These are phyloP conservation scores for Vanessa atalanta DNA, from an alignment of 1,140 invertebrate genomes.

Conservation along the genomic window DNA sequence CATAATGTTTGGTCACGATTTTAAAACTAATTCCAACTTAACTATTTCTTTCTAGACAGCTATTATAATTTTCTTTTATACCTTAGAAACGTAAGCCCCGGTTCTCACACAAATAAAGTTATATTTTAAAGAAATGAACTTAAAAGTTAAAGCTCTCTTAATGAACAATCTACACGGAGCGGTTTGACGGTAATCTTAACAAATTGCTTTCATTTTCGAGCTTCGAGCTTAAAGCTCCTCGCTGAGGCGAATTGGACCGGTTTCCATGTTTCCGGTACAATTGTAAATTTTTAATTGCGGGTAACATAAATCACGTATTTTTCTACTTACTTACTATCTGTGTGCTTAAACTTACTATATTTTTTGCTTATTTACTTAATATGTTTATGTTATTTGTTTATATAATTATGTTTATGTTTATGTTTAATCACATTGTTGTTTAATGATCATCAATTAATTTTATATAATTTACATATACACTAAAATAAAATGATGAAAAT, in stretches of 20 bases:
- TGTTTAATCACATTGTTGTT: too few species aligned
- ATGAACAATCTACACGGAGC: slow-evolving; percentile 53
- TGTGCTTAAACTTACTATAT: too few species aligned
- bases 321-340: not conserved
- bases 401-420: too few species aligned
- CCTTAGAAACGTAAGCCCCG: not conserved
- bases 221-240: slow-evolving; percentile 35
- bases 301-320: slow-evolving; percentile 19
- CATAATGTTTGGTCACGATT: too few species aligned
- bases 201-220: slow-evolving; percentile 56
- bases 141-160: slow-evolving; percentile 52
- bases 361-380: too few species aligned
- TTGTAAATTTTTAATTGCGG: slow-evolving; percentile 26
- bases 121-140: slow-evolving; percentile 41
- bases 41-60: not conserved
- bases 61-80: not conserved
- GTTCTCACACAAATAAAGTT: slow-evolving; percentile 11
- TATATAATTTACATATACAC: too few species aligned
- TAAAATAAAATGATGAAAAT: too few species aligned
- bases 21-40: too few species aligned
- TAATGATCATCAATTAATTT: too few species aligned
- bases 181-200: slow-evolving; percentile 60
- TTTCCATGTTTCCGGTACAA: slow-evolving; percentile 9
- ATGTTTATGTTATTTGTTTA: too few species aligned
- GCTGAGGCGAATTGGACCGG: slow-evolving; percentile 33